Evolutionary conservation across 2,888 invertebrate species (phyloP).

Genomic region (Lycia hirtaria): DNA sequence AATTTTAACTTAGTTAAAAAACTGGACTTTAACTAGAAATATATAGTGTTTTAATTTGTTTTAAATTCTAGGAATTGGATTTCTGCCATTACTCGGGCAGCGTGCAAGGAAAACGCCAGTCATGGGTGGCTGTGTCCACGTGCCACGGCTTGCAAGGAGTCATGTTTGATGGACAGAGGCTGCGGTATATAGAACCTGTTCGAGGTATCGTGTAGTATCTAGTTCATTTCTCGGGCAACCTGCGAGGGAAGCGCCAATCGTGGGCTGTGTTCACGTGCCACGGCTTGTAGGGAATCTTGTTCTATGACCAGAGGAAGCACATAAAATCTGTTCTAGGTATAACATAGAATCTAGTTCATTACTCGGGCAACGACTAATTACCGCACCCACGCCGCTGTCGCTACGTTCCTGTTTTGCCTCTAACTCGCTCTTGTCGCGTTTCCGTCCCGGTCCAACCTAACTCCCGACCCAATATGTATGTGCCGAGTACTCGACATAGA

Average conservation of each 20-base stretch:
- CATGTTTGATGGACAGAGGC: slow-evolving; percentile 90
- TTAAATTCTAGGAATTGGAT: slow-evolving; percentile 86
- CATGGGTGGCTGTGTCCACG: slow-evolving; percentile 94
- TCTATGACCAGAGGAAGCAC: slow-evolving; percentile 91
- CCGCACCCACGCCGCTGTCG: no score
- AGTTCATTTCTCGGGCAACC: slow-evolving; percentile 92
- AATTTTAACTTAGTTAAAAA: no score
- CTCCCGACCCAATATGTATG: no score
- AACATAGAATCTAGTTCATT: no score
- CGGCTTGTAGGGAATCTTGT: slow-evolving; percentile 91
- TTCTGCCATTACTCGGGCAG: slow-evolving; percentile 92
- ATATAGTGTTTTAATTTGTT: background rate
- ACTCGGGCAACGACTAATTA: slow-evolving; percentile 90
- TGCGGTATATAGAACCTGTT: slow-evolving; percentile 88
- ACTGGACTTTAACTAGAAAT: no score
- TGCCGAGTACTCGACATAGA: no score
- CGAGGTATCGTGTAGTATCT: no score
- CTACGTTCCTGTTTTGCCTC: no score
- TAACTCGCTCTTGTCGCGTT: no score
- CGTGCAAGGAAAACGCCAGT: slow-evolving; percentile 88
- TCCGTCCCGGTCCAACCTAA: no score
- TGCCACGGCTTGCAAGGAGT: slow-evolving; percentile 91
- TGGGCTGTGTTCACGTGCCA: slow-evolving; percentile 94
- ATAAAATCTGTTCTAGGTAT: slow-evolving; percentile 82
- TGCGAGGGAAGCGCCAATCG: slow-evolving; percentile 88